Base-by-base conservation (phyloP, 2,888 invertebrate genomes). In the Euclidia mi region DNA sequence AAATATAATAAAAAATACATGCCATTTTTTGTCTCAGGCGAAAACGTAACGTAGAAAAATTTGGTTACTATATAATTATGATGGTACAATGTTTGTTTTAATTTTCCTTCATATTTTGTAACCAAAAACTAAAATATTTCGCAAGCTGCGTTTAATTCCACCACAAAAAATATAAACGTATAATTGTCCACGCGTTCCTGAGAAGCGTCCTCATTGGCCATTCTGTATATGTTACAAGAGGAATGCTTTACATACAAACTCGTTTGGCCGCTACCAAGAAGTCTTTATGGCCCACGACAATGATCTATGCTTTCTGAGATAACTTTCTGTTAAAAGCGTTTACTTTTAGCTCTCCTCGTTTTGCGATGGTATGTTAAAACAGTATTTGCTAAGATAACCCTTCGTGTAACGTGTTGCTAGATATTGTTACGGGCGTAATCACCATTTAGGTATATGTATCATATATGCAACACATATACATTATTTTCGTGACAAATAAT, bases 231-330 rank as follows among this genome's bases (percentile, higher is more conserved):
- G 75, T 77, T 75, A 71, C 37, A 43, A 59, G 49, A 48, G 48
- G 7, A 71, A 72, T 78, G 69, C 77, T 81, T 76, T 73, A 63
- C 65, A 72, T 79, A 72, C 65, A 79, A 91, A 91, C 90, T 76
- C 56, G 90, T 89, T 86, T 71, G 55, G 60, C 68, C 56, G 87
- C 90, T 92, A 90, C 92, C 74, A 83, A 84, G 89, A 89, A 81
- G 79, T 71, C 12, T 85, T 87, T 85, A 86, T 79, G 77, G 65
- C 56, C 65, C 58, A 65, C 78, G 85, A 87, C 86, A 87, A 81
- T 87, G 90, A 92, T 92, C 88, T 88, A 88, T 81, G 76, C 61
- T 71, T 79, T 80, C 70, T 64, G 66, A 86, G 82, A 88, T 84
- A 87, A 83, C 65, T 72, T 56, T 65, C 56, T 45, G 59, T 57